Evolutionary conservation across 2,113 vertebrate species (phyloP).

Genomic region (Nycticryphes semicollaris): DNA sequence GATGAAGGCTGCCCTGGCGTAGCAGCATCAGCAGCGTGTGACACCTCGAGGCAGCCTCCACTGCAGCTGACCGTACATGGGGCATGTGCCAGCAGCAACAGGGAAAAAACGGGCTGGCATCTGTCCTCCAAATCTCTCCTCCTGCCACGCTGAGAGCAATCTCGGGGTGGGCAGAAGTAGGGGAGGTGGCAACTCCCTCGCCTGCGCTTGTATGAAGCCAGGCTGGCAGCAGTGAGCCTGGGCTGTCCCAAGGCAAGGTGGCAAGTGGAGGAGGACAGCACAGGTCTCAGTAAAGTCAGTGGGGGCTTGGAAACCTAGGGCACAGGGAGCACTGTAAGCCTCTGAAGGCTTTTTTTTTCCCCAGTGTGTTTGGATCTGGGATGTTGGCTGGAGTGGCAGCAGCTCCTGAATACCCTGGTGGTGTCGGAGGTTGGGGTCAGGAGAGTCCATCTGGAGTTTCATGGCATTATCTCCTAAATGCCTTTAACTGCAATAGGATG

Average conservation of each 20-base stretch:
- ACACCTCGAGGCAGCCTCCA: background rate
- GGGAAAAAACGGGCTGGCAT: background rate
- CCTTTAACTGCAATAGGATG: slow-evolving; percentile 35
- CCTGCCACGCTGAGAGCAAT: background rate
- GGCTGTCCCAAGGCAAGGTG: background rate
- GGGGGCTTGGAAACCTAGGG: background rate
- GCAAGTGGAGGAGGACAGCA: background rate
- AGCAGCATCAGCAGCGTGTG: background rate
- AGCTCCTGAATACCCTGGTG: accelerated
- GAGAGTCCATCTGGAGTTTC: slow-evolving; percentile 27
- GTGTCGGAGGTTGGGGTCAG: background rate
- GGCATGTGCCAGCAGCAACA: background rate
- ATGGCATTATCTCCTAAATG: slow-evolving; percentile 48
- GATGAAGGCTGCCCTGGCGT: background rate
- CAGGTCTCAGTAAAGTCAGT: background rate
- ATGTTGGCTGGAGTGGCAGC: accelerated
- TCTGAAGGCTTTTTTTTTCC: background rate
- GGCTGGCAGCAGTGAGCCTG: background rate
- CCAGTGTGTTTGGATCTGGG: background rate
- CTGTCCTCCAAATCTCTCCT: background rate
- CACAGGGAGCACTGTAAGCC: background rate
- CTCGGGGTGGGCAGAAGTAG: background rate
- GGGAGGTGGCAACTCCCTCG: background rate
- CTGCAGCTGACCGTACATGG: background rate
- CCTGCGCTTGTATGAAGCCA: background rate